These are phyloP conservation scores for Chaenogobius annularis DNA, from an alignment of 2,113 vertebrate genomes.

Conservation along the genomic window DNA sequence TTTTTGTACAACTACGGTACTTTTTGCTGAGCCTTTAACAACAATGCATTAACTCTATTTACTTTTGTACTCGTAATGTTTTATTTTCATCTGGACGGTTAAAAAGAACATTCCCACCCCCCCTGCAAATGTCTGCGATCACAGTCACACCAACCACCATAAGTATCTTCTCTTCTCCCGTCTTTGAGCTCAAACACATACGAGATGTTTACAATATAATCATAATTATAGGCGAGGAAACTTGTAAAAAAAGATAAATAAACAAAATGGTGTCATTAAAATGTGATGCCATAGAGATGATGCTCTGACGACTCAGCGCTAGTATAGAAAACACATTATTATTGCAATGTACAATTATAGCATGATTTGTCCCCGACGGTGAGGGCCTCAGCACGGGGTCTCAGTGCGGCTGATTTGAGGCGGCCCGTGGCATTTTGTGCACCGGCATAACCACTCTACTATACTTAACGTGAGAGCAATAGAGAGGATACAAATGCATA, in stretches of 20 bases:
- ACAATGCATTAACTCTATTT: not conserved
- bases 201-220: too few relatives aligned
- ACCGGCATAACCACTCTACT: slow-evolving; percentile 22
- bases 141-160: too few relatives aligned
- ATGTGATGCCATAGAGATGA: slow-evolving; percentile 66
- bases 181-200: too few relatives aligned
- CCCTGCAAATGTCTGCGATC: too few relatives aligned
- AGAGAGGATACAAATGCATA: slow-evolving; percentile 14
- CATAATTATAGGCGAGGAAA: too few relatives aligned
- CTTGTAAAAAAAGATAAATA: not conserved
- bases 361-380: slow-evolving; percentile 63
- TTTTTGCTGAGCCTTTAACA: not conserved
- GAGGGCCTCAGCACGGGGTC: slow-evolving; percentile 62
- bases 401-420: slow-evolving; percentile 67
- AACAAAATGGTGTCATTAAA: slow-evolving; percentile 43
- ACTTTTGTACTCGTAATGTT: too few relatives aligned
- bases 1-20: not conserved
- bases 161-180: too few relatives aligned
- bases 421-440: slow-evolving; percentile 50
- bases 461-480: slow-evolving; percentile 41
- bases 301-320: slow-evolving; percentile 65
- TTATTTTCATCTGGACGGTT: too few relatives aligned
- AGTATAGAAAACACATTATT: slow-evolving; percentile 71
- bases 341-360: slow-evolving; percentile 72
- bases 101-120: too few relatives aligned